Conservation (phyloP, 2,888 invertebrate genomes). For the Leptinotarsa rubiginosa region DNA sequence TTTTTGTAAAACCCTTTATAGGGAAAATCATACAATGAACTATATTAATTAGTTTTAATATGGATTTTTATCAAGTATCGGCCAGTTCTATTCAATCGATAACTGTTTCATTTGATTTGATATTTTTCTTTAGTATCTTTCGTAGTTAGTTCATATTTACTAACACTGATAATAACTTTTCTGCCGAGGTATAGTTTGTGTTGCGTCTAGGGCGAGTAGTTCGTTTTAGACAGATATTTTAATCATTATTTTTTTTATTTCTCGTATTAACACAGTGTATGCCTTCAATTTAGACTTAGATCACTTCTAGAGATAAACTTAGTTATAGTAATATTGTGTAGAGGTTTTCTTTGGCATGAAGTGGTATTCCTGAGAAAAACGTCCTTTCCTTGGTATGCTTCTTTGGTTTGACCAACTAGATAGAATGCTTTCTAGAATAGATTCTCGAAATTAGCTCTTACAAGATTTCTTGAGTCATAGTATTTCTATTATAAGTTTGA, state of each 20-base stretch:
- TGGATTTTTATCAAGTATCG: no score
- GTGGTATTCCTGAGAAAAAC: conserved; percentile 24
- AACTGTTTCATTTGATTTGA: conserved; percentile 16
- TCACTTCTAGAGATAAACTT: conserved; percentile 39
- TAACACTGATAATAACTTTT: conserved; percentile 39
- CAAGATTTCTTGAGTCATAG: neutral
- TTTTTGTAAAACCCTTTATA: no score
- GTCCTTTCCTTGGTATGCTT: conserved; percentile 52
- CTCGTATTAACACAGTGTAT: conserved; percentile 42
- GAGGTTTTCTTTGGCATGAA: conserved; percentile 49
- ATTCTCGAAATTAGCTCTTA: neutral
- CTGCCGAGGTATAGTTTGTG: conserved; percentile 66
- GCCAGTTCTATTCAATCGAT: neutral
- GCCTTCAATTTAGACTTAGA: conserved; percentile 52
- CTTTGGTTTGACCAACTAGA: conserved; percentile 45
- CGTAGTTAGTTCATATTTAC: conserved; percentile 38
- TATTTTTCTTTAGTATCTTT: conserved; percentile 13
- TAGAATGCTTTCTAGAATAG: conserved; percentile 25
- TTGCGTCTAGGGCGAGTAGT: conserved; percentile 58
- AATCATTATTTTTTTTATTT: conserved; percentile 20
- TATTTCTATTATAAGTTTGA: no score
- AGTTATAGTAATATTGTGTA: conserved; percentile 52
- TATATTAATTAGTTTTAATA: no score
- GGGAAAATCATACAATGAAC: no score
- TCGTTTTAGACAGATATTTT: conserved; percentile 46